Conservation (phyloP, 1,140 invertebrate species). For the Venustaconcha ellipsiformis region DNA sequence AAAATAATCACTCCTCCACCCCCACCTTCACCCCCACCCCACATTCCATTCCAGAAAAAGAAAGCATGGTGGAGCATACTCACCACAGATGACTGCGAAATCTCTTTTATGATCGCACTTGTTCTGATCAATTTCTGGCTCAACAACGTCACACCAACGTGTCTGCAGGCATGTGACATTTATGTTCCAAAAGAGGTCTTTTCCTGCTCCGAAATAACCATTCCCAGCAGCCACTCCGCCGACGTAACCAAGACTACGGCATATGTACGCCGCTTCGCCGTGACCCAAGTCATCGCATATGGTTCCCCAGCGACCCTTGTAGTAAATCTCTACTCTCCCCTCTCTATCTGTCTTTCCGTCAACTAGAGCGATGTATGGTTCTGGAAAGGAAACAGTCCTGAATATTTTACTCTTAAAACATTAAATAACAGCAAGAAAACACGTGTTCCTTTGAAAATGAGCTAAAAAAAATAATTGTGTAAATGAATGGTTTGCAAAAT, state of each 20-base stretch:
- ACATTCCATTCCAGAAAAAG: no score
- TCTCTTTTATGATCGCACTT: slow-evolving; percentile 38
- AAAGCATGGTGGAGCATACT: background rate
- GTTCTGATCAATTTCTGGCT: background rate
- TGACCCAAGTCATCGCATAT: slow-evolving; percentile 92
- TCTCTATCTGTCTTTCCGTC: slow-evolving; percentile 51
- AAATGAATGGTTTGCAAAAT: no score
- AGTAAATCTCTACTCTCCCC: slow-evolving; percentile 93
- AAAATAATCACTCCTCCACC: no score
- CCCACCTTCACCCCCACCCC: no score
- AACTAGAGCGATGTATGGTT: slow-evolving; percentile 50
- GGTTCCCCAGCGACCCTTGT: slow-evolving; percentile 87
- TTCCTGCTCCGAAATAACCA: slow-evolving; percentile 42
- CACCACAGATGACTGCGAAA: slow-evolving; percentile 49
- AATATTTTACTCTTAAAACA: no score
- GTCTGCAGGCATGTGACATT: slow-evolving; percentile 45
- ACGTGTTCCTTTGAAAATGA: no score
- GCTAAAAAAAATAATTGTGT: no score
- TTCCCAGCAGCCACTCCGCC: slow-evolving; percentile 44
- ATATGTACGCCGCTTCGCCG: slow-evolving; percentile 84
- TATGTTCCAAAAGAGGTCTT: slow-evolving; percentile 36
- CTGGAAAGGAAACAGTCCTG: slow-evolving; percentile 29
- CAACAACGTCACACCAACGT: slow-evolving; percentile 28
- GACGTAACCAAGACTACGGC: slow-evolving; percentile 77
- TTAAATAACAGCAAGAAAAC: no score